Percentiles rank a stretch among this genome's conserved stretches.
Evolutionary conservation across 2,113 vertebrate species (phyloP).

Genomic region (Melanotaenia duboulayi): DNA sequence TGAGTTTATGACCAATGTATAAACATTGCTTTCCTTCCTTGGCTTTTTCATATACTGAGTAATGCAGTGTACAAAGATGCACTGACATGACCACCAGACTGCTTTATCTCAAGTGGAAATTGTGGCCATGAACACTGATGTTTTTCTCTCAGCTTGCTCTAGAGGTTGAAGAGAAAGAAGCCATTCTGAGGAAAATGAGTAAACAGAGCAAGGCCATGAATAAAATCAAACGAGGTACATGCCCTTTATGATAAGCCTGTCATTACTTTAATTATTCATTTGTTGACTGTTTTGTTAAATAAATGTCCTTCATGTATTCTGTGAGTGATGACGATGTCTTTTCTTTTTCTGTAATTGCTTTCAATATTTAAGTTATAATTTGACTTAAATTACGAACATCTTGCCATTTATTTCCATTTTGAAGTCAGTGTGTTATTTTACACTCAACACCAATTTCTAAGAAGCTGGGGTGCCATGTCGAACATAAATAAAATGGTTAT

Average conservation of each 20-base stretch:
- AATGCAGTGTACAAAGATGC: no score
- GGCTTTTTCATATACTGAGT: no score
- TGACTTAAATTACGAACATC: not conserved
- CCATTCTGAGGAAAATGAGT: slow-evolving; percentile 68
- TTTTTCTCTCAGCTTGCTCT: slow-evolving; percentile 70
- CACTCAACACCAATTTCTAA: no score
- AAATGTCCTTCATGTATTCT: not conserved
- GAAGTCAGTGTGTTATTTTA: no score
- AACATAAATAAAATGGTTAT: no score
- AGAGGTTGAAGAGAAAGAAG: slow-evolving; percentile 75
- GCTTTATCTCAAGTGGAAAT: no score
- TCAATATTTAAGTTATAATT: not conserved
- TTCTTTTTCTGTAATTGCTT: not conserved
- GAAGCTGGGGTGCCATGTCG: no score
- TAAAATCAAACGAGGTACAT: slow-evolving; percentile 83
- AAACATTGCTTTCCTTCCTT: no score
- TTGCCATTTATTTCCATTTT: no score
- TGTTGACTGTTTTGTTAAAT: not conserved
- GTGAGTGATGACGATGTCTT: not conserved
- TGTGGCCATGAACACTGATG: no score
- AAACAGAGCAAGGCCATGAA: slow-evolving; percentile 77
- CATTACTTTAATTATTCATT: not conserved
- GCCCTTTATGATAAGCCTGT: not conserved
- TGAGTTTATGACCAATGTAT: no score
- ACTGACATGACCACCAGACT: no score